A percentile compares a stretch with the other conserved stretches of the same genome.
Evolutionary conservation across 64 coral and sea anemone genomes (phyloP).

Genomic region (Montipora efflorescens): DNA sequence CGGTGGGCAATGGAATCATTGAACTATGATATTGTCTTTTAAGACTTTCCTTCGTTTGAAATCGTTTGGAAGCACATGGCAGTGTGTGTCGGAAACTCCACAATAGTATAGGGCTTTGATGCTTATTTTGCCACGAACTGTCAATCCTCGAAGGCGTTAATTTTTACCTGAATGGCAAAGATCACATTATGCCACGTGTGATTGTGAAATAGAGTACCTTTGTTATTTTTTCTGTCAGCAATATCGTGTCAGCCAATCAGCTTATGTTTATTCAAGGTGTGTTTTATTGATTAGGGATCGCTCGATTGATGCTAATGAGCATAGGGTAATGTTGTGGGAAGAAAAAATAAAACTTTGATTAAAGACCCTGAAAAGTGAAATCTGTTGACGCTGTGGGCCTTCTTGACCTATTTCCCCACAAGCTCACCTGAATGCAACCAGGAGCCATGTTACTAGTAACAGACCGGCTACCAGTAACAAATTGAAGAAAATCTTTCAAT

Average conservation of each 20-base stretch:
- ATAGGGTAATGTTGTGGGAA: neutral
- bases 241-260: slow-evolving; percentile 5
- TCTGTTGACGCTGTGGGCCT: neutral
- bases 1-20: neutral
- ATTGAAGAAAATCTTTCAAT: slow-evolving; percentile 49
- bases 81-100: too few species aligned
- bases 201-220: slow-evolving; percentile 6
- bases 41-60: too few species aligned
- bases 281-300: neutral
- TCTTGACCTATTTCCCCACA: neutral
- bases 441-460: slow-evolving; percentile 41
- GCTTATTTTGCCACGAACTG: too few species aligned
- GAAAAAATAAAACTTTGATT: neutral
- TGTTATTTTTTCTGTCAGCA: slow-evolving; percentile 14
- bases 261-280: slow-evolving; percentile 12
- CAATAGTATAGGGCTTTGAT: too few species aligned
- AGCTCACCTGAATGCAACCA: slow-evolving; percentile 45
- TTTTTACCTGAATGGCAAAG: slow-evolving; percentile 4
- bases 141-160: neutral
- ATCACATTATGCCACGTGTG: neutral
- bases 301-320: neutral
- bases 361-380: neutral
- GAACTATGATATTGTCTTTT: too few species aligned
- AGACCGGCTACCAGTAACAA: slow-evolving; percentile 60
- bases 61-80: too few species aligned